Evolutionary conservation across 2,797 vertebrate species (phyloP).

Genomic region (Sebastes matsubarae): DNA sequence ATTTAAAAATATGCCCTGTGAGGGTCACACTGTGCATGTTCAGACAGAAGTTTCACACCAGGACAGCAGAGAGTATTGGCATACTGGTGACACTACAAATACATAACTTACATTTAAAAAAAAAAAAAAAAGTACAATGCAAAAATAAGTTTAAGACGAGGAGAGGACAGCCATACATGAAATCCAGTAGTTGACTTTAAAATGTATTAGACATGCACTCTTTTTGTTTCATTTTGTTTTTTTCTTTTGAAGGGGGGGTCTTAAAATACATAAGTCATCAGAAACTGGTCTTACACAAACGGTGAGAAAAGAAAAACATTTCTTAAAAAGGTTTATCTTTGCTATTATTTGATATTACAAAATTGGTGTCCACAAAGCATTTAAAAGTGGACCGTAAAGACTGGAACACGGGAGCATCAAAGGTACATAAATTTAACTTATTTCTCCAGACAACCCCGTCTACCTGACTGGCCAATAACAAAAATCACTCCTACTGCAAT

Average conservation of each 20-base stretch:
- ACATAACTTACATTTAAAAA: conserved; percentile 80
- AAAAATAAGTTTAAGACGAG: conserved; percentile 72
- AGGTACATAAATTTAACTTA: conserved; percentile 71
- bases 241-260: conserved; percentile 54
- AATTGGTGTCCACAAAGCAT: conserved; percentile 75
- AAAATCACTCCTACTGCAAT: conserved; percentile 35
- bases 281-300: conserved; percentile 74
- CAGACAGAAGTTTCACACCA: conserved; percentile 78
- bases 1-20: conserved; percentile 80
- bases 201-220: conserved; percentile 86
- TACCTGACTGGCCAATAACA: conserved; percentile 78
- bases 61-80: conserved; percentile 82
- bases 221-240: conserved; percentile 72
- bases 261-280: conserved; percentile 82
- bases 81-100: conserved; percentile 81
- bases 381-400: conserved; percentile 77
- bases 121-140: conserved; percentile 58
- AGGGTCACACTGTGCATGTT: conserved; percentile 82
- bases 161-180: conserved; percentile 77
- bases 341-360: conserved; percentile 81
- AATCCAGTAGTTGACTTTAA: conserved; percentile 87
- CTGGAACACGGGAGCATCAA: conserved; percentile 71
- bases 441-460: conserved; percentile 61
- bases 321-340: conserved; percentile 77
- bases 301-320: conserved; percentile 72